Evolutionary conservation across 1,140 invertebrate species (phyloP).

Genomic region (Papilio polyxenes): DNA sequence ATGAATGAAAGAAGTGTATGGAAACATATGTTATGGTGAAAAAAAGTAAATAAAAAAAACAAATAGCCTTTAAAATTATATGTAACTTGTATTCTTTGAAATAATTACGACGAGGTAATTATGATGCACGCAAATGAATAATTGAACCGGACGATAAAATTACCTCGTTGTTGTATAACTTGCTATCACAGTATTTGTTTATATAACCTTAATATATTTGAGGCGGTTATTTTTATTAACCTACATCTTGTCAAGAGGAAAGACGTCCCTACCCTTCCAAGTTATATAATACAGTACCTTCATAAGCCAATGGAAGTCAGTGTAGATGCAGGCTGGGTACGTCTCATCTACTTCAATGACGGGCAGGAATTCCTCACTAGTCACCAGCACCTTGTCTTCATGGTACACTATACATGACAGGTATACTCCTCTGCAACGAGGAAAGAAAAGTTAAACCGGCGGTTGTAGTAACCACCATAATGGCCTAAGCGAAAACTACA

Average conservation of each 20-base stretch:
- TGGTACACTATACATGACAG: constrained; percentile 95
- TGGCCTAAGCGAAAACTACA: no score
- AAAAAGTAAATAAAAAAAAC: not conserved
- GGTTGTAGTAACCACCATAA: no score
- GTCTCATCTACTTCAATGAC: constrained; percentile 98
- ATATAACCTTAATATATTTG: no score
- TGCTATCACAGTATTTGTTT: not conserved
- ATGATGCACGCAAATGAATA: not conserved
- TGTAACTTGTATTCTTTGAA: not conserved
- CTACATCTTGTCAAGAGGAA: no score
- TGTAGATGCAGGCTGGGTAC: constrained; percentile 93
- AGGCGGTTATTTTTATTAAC: no score
- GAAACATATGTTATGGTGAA: no score
- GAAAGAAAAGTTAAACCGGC: not conserved
- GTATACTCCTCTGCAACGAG: constrained; percentile 90
- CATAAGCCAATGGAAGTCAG: constrained; percentile 98
- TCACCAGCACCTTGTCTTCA: constrained; percentile 96
- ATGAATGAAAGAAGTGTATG: no score
- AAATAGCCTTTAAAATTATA: not conserved
- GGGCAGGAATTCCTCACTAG: constrained; percentile 97
- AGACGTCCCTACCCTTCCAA: no score
- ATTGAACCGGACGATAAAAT: not conserved
- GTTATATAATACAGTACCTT: constrained; percentile 84
- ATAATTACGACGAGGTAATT: not conserved
- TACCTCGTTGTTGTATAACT: not conserved